Percentiles rank a stretch among this genome's conserved stretches.
Evolutionary conservation across 2,888 invertebrate genomes (phyloP).

Genomic region (Melanostoma mellinum): DNA sequence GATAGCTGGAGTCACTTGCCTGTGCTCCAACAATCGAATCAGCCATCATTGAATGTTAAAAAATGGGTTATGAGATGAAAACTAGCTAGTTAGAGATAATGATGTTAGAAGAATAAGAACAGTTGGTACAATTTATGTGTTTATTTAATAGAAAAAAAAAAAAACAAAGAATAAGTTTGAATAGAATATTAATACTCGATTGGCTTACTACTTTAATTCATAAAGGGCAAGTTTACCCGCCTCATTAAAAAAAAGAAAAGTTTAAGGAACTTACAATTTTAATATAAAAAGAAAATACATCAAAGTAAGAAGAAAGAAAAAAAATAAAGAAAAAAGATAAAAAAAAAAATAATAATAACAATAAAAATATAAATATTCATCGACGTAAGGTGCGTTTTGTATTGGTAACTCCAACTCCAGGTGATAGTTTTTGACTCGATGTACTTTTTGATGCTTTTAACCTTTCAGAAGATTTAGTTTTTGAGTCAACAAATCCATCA

Average conservation of each 20-base stretch:
- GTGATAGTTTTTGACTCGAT: background rate
- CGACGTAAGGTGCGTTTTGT: background rate
- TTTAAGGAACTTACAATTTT: background rate
- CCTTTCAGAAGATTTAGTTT: background rate
- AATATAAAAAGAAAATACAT: background rate
- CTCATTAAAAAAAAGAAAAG: background rate
- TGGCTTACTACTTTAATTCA: background rate
- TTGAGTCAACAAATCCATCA: background rate
- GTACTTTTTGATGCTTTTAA: background rate
- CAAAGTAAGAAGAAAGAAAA: background rate
- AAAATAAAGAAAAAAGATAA: background rate
- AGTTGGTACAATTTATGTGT: background rate
- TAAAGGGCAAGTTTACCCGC: background rate
- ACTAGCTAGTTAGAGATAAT: background rate
- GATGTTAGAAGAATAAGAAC: no score
- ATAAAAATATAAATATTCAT: no score
- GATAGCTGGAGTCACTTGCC: conserved; percentile 5
- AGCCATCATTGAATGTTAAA: background rate
- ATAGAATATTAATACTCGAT: background rate
- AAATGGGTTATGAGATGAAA: background rate
- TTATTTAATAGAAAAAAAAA: background rate
- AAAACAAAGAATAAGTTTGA: no score
- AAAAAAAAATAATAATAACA: no score
- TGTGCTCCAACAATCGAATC: background rate
- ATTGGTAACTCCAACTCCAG: background rate